Percentiles rank a stretch among this genome's conserved stretches.
Conservation (phyloP, 2,888 invertebrate species). For the Cacoxenus indagator region DNA sequence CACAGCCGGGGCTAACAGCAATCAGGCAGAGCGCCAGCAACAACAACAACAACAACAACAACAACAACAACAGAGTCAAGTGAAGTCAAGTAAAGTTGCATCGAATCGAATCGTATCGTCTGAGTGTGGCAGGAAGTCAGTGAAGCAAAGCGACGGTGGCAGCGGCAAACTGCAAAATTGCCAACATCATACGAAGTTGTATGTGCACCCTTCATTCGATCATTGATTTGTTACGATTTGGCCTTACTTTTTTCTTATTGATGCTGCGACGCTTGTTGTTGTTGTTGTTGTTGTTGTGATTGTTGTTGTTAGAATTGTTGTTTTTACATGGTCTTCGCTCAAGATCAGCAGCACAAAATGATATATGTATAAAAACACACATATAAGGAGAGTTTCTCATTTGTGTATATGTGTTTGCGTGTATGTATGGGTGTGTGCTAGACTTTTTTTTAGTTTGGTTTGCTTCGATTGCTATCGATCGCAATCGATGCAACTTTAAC, state of each 20-base stretch:
- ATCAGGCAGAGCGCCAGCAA: not conserved
- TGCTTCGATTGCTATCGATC: not conserved
- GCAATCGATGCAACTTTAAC: not conserved
- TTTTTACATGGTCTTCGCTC: not conserved
- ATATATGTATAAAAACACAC: no score
- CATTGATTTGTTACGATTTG: no score
- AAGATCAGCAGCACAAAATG: not conserved
- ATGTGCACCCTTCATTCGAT: no score
- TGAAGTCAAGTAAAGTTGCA: not conserved
- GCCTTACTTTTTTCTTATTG: no score
- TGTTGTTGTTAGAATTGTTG: not conserved
- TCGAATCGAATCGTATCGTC: no score
- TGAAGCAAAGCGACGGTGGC: no score
- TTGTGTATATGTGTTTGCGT: not conserved
- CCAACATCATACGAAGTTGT: no score
- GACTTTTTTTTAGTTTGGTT: no score
- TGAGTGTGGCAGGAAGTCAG: no score
- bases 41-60: not conserved
- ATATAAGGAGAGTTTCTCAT: not conserved
- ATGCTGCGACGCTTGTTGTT: not conserved
- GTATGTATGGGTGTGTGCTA: not conserved
- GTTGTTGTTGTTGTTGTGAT: not conserved
- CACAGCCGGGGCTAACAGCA: not conserved
- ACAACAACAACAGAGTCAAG: not conserved
- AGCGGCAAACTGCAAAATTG: no score